Percentiles rank a stretch among this genome's conserved stretches.
Conservation (phyloP, 2,888 invertebrate genomes). For the Acanthosepion pharaonis region DNA sequence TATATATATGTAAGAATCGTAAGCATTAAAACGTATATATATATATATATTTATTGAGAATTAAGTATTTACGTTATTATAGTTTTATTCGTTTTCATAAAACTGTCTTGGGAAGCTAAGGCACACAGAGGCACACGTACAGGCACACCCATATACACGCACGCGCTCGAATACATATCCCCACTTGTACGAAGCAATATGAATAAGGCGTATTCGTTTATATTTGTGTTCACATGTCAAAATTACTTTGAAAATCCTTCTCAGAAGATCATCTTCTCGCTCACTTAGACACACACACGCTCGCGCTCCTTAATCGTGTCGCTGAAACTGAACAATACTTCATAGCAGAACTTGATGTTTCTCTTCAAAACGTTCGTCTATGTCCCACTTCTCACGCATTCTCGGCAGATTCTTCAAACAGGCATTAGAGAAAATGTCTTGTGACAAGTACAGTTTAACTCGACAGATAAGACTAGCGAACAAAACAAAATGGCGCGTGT, state of each 20-base stretch:
- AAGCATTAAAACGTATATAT: background rate
- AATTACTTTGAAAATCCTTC: background rate
- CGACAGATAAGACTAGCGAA: background rate
- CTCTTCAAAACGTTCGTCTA: background rate
- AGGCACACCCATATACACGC: background rate
- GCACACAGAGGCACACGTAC: background rate
- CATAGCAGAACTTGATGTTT: background rate
- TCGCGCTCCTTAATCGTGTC: background rate
- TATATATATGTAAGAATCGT: background rate
- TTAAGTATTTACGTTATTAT: background rate
- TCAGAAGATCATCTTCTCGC: conserved; percentile 13
- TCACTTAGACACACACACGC: background rate
- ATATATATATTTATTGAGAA: background rate
- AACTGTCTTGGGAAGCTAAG: background rate
- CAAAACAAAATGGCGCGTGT: conserved; percentile 22
- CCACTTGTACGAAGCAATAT: background rate
- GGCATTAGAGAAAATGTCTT: background rate
- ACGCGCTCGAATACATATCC: background rate
- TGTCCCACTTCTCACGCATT: background rate
- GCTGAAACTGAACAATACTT: background rate
- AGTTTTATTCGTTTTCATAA: background rate
- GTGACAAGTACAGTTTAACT: conserved; percentile 33
- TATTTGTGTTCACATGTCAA: conserved; percentile 21
- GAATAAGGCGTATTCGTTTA: background rate
- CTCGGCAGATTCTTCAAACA: background rate